Percentiles rank a stretch among this genome's conserved stretches.
Evolutionary conservation across 2,888 invertebrate genomes (phyloP).

Genomic region (Sinelater perroti): DNA sequence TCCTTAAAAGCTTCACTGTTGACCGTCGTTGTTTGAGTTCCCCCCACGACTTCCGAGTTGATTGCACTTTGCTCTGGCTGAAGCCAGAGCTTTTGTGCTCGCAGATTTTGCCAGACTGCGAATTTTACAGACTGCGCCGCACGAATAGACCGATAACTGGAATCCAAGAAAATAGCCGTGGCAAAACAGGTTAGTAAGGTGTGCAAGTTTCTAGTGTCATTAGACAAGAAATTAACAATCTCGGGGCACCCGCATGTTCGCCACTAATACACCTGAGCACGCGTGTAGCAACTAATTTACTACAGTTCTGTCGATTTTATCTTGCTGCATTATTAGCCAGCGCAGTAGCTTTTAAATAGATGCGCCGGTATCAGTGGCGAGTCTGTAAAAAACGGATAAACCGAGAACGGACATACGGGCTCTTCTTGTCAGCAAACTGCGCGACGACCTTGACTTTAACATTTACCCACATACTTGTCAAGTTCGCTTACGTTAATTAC

Average conservation of each 20-base stretch:
- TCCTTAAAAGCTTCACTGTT: conserved; percentile 26
- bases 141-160: too few species aligned
- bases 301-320: conserved; percentile 12
- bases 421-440: neutral
- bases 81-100: too few species aligned
- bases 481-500: neutral
- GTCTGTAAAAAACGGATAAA: neutral
- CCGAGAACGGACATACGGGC: conserved; percentile 4
- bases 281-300: conserved; percentile 5
- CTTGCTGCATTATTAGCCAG: conserved; percentile 6
- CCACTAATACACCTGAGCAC: conserved; percentile 7
- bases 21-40: conserved; percentile 1
- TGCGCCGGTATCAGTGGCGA: neutral
- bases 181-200: conserved; percentile 12
- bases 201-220: neutral
- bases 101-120: too few species aligned
- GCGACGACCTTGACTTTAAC: conserved; percentile 3
- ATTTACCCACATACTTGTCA: conserved; percentile 4
- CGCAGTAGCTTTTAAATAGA: conserved; percentile 5
- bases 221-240: conserved; percentile 2
- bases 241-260: conserved; percentile 21
- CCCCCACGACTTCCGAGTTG: conserved; percentile 19
- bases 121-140: too few species aligned
- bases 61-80: too few species aligned
- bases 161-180: too few species aligned